These are phyloP conservation scores for Nephotettix cincticeps DNA, from an alignment of 1,140 invertebrate genomes.

Conservation along the genomic window DNA sequence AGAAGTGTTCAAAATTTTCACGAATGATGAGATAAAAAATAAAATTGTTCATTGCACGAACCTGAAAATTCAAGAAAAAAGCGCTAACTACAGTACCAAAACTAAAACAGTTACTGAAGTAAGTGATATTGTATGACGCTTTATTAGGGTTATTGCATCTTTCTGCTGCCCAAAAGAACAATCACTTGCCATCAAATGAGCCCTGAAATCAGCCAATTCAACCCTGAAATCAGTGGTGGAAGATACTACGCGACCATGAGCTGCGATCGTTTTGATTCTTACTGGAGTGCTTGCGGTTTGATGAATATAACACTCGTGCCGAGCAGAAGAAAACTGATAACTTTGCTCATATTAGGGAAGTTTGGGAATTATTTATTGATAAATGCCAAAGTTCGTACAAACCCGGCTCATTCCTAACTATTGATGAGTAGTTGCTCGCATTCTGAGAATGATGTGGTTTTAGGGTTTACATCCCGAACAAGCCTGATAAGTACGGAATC, in stretches of 20 bases:
- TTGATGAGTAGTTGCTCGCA: slow-evolving; percentile 46
- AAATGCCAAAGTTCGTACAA: too few species aligned
- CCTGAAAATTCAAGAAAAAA: too few species aligned
- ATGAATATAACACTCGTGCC: slow-evolving; percentile 41
- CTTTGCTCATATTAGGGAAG: slow-evolving; percentile 45
- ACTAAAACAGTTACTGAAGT: too few species aligned
- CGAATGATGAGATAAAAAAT: too few species aligned
- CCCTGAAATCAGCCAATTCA: too few species aligned
- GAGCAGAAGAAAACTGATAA: slow-evolving; percentile 38
- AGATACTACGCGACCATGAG: slow-evolving; percentile 37
- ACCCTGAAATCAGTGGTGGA: slow-evolving; percentile 32
- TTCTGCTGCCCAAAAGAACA: slow-evolving; percentile 37
- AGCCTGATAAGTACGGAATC: slow-evolving; percentile 44
- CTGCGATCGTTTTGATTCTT: slow-evolving; percentile 47
- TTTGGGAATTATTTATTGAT: slow-evolving; percentile 41
- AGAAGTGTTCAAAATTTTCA: too few species aligned
- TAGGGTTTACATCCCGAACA: slow-evolving; percentile 45
- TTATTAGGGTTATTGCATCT: too few species aligned
- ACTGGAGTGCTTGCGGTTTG: slow-evolving; percentile 42
- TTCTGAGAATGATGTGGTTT: slow-evolving; percentile 46
- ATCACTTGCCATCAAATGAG: slow-evolving; percentile 36
- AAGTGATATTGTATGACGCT: too few species aligned
- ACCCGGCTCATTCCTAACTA: slow-evolving; percentile 36
- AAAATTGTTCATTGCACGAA: too few species aligned
- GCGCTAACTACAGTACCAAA: too few species aligned